These are phyloP conservation scores for Caiman crocodilus DNA, from an alignment of 2,797 vertebrate genomes.

Conservation along the genomic window DNA sequence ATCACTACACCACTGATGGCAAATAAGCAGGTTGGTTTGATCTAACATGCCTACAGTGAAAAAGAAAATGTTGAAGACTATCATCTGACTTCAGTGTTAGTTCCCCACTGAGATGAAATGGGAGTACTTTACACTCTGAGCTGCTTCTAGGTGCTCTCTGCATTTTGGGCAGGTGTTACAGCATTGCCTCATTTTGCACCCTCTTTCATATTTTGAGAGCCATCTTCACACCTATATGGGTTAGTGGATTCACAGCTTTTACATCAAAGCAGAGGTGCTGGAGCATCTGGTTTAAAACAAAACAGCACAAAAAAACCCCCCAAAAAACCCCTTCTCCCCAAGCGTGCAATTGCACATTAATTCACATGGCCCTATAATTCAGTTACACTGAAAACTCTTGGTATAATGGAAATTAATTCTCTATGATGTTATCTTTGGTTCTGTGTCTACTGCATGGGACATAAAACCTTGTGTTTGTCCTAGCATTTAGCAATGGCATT, in stretches of 20 bases:
- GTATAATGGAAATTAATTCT: neutral
- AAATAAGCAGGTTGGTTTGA: neutral
- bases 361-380: neutral
- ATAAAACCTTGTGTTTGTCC: neutral
- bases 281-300: neutral
- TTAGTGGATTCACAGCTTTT: neutral
- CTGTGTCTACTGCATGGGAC: neutral
- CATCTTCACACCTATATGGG: neutral
- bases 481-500: neutral
- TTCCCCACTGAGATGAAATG: neutral
- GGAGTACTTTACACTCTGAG: neutral
- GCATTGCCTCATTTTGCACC: neutral
- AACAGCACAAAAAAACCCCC: neutral
- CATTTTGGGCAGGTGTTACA: neutral
- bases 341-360: fast-evolving
- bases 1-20: neutral
- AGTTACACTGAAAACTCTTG: neutral
- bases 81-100: neutral
- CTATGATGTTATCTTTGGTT: neutral
- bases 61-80: neutral
- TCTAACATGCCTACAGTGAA: neutral
- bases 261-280: neutral
- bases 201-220: neutral
- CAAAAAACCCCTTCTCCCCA: neutral
- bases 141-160: conserved; percentile 15